Base-by-base conservation (phyloP, 2,113 vertebrate species). In the Ranitomeya imitator region DNA sequence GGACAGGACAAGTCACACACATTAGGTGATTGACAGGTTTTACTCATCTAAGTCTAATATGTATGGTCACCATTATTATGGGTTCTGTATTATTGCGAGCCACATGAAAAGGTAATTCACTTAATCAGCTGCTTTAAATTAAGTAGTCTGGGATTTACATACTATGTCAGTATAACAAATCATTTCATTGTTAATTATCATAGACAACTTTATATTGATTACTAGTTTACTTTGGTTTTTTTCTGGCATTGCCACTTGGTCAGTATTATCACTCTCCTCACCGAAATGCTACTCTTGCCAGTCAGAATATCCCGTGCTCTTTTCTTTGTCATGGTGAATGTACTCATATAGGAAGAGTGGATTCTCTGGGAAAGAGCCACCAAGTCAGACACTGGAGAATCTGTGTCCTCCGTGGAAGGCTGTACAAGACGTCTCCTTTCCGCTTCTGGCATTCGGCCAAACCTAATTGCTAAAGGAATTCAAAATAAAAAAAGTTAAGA, bases 261-360 rank as follows among this genome's bases (percentile, higher is more conserved):
- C 2, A 12, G 31, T 21, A 31, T 73, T 57, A 55, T 2, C 55
- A 26, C 3, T 73, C 31, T 73, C 93, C 95, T 96, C 93, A 99
- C 98, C 91, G 97, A 95, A 11, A 93, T 97, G 94, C 96, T 96
- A 95, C 94, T 97, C 94, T 98, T 99, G 91, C 98, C 98, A 0
- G 94, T 97, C 92, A 99, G 94, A 93, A 99, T 99, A 92, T 95
- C 96, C 60, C 97, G 97, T 81, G 98, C 97, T 93, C 97, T 98
- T 93, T 97, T 99, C 96, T 99, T 99, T 94, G 98, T 99, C 97
- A 99, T 98, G 90, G 96, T 96, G 92, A 99, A 97, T 93, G 97
- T 98, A 92, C 97, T 99, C 94, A 96, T 95, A 95, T 99, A 99
- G 93, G 98, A 97, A 0, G 94, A 95, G 93, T 99, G 97, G 91